Percentiles rank a stretch among this genome's conserved stretches.
Conservation (phyloP, 2,888 invertebrate genomes). For the Harpalus rubripes region DNA sequence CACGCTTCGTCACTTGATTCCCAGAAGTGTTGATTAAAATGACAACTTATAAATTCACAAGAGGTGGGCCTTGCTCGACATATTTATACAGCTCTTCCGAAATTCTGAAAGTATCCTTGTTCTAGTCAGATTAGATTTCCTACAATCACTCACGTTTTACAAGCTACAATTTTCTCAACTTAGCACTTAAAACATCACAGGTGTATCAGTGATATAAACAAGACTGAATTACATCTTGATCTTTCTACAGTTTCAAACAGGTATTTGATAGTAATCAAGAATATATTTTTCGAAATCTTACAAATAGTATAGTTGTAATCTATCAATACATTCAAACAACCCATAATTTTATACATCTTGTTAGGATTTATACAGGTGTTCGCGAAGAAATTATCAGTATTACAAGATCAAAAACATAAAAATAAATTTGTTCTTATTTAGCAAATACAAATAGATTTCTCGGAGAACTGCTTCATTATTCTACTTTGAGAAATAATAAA, state of each 20-base stretch:
- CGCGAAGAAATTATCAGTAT: neutral
- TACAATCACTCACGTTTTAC: conserved; percentile 29
- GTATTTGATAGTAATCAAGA: conserved; percentile 15
- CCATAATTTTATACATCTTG: conserved; percentile 25
- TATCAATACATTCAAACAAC: conserved; percentile 9
- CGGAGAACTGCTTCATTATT: no score
- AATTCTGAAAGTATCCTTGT: neutral
- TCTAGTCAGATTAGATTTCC: neutral
- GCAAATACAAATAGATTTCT: no score
- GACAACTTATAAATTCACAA: conserved; percentile 42
- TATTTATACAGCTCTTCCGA: conserved; percentile 20
- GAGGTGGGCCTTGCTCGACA: neutral
- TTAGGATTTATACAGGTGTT: conserved; percentile 10
- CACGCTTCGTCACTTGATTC: conserved; percentile 28
- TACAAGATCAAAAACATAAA: neutral
- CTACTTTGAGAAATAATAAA: no score
- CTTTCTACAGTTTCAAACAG: conserved; percentile 9
- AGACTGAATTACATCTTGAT: conserved; percentile 5
- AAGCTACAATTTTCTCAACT: conserved; percentile 39
- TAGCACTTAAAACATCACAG: conserved; percentile 39
- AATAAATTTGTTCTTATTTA: no score
- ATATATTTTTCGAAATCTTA: conserved; percentile 8
- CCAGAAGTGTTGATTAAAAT: conserved; percentile 36
- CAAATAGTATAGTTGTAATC: conserved; percentile 12
- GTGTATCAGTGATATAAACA: conserved; percentile 22